Conservation (phyloP, 2,888 invertebrate species). For the Leuctra nigra region DNA sequence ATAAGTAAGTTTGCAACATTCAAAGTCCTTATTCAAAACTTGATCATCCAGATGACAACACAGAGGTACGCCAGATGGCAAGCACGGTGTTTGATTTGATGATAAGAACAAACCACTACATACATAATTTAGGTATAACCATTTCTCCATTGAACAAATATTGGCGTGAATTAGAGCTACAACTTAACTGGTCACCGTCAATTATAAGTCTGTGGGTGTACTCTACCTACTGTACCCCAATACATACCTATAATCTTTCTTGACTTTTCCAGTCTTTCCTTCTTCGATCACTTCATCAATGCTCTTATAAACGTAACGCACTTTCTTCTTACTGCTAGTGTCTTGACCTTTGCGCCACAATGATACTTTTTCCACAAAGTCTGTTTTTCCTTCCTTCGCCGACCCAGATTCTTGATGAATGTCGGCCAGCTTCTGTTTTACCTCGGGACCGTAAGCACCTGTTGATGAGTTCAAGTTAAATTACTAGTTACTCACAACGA, state of each 20-base stretch:
- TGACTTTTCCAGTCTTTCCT: slow-evolving; percentile 40
- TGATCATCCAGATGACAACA: too few relatives aligned
- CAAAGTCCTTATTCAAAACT: too few relatives aligned
- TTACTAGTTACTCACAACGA: too few relatives aligned
- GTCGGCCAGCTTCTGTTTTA: slow-evolving; percentile 30
- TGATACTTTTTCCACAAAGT: slow-evolving; percentile 45
- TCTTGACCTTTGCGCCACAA: slow-evolving; percentile 61
- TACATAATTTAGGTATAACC: too few relatives aligned
- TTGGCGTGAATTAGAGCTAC: too few relatives aligned
- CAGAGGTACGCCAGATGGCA: too few relatives aligned
- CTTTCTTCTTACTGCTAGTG: slow-evolving; percentile 49
- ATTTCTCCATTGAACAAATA: too few relatives aligned
- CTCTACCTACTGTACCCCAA: neutral
- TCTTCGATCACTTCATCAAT: slow-evolving; percentile 87
- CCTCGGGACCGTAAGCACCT: slow-evolving; percentile 82
- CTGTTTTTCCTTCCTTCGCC: slow-evolving; percentile 39
- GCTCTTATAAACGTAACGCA: slow-evolving; percentile 74
- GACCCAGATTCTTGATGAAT: slow-evolving; percentile 25
- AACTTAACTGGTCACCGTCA: neutral
- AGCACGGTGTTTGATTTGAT: too few relatives aligned
- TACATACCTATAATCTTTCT: slow-evolving; percentile 4
- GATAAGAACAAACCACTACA: too few relatives aligned
- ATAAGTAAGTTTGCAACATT: too few relatives aligned
- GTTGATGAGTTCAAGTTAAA: too few relatives aligned
- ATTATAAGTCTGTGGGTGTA: neutral